A percentile compares a stretch with the other conserved stretches of the same genome.
Conservation (phyloP, 2,888 invertebrate species). For the Mactromeris polynyma region DNA sequence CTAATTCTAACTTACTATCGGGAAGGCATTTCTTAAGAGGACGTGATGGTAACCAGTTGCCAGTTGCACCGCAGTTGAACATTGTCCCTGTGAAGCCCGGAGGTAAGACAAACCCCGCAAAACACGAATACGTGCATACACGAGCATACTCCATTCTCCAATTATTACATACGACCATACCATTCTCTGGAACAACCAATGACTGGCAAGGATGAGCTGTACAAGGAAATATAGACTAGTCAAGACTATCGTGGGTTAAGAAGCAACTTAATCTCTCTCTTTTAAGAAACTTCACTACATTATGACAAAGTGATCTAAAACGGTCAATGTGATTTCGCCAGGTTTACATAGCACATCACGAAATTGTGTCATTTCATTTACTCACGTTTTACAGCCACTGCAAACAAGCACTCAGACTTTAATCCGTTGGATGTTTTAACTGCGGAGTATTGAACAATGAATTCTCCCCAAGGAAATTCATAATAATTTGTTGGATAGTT, state of each 20-base stretch:
- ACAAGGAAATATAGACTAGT: not conserved
- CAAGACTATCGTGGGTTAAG: no score
- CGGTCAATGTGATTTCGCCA: no score
- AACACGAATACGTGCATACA: conserved; percentile 28
- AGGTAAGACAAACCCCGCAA: conserved; percentile 3
- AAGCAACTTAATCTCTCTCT: no score
- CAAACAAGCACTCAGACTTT: conserved; percentile 49
- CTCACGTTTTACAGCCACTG: conserved; percentile 55
- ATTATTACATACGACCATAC: conserved; percentile 39
- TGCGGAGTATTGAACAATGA: conserved; percentile 49
- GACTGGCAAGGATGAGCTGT: conserved; percentile 32
- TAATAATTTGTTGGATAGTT: conserved; percentile 47
- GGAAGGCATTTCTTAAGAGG: conserved; percentile 25
- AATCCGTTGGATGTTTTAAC: conserved; percentile 56
- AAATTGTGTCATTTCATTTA: no score
- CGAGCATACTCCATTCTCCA: conserved; percentile 42
- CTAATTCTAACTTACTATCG: not conserved
- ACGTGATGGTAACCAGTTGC: conserved; percentile 38
- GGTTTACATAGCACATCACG: no score
- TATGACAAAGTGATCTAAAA: no score
- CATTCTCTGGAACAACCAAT: conserved; percentile 34
- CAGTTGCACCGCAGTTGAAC: conserved; percentile 43
- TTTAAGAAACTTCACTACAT: no score
- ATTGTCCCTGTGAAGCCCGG: conserved; percentile 14
- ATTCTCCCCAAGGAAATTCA: conserved; percentile 64